phyloP scores from a whole-genome alignment of 1,140 invertebrate genomes.

The Dryas iulia region DNA sequence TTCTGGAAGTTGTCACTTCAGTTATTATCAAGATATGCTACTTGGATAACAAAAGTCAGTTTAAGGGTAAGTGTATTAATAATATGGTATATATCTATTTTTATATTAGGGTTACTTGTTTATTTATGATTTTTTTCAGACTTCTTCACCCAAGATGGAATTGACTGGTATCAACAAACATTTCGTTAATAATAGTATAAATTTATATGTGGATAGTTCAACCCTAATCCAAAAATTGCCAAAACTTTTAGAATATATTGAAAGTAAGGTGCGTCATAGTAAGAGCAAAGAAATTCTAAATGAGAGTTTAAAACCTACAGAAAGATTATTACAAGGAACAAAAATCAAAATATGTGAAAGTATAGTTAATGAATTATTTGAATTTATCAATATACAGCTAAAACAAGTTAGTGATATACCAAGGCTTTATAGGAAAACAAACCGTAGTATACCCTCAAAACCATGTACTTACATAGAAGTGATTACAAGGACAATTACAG shows the following conservation, averaged over 20 bases:
- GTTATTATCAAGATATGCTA: slow-evolving; percentile 87
- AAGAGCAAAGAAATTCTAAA: slow-evolving; percentile 53
- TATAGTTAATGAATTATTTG: slow-evolving; percentile 82
- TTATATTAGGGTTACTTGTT: background rate
- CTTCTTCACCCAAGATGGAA: slow-evolving; percentile 45
- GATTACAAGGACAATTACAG: slow-evolving; percentile 83
- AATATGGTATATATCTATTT: background rate
- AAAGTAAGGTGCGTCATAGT: slow-evolving; percentile 62
- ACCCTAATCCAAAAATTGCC: slow-evolving; percentile 67
- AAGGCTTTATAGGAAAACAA: slow-evolving; percentile 94
- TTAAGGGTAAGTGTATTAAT: slow-evolving; percentile 51
- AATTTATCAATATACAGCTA: slow-evolving; percentile 81
- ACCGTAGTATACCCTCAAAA: slow-evolving; percentile 90
- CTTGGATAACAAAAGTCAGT: slow-evolving; percentile 82
- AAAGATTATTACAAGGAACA: slow-evolving; percentile 69
- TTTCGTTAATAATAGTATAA: slow-evolving; percentile 61
- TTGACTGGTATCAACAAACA: slow-evolving; percentile 51
- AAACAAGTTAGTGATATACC: slow-evolving; percentile 95
- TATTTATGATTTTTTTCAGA: slow-evolving; percentile 35
- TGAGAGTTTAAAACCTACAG: slow-evolving; percentile 78
- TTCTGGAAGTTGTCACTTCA: slow-evolving; percentile 95
- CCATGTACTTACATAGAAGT: slow-evolving; percentile 89
- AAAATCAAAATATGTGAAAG: slow-evolving; percentile 80
- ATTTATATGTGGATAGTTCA: slow-evolving; percentile 58
- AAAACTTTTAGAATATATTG: slow-evolving; percentile 67